Conservation (phyloP, 1,140 invertebrate species). For the Chironomus tepperi region DNA sequence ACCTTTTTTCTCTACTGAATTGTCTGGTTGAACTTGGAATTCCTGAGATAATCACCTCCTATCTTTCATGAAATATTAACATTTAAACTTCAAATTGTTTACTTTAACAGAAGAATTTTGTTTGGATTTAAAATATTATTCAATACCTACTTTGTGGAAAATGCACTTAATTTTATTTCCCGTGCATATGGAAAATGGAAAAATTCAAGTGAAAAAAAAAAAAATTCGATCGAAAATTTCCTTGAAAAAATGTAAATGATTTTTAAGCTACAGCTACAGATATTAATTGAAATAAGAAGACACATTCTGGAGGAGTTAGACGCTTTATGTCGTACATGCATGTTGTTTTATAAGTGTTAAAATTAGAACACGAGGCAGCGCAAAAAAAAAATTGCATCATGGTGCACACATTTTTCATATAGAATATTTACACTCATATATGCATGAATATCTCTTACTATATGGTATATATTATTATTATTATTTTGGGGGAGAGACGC, state of each 20-base stretch:
- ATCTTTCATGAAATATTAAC: too few relatives aligned
- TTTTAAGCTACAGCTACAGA: background rate
- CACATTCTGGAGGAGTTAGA: background rate
- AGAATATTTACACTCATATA: background rate
- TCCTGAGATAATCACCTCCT: too few relatives aligned
- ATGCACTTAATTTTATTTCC: too few relatives aligned
- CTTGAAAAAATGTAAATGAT: background rate
- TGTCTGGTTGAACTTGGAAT: too few relatives aligned
- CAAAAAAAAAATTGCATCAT: background rate
- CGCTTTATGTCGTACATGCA: background rate
- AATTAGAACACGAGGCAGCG: conserved; percentile 11
- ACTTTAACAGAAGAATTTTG: too few relatives aligned
- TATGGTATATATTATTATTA: background rate
- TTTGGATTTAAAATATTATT: too few relatives aligned
- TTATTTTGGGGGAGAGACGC: background rate
- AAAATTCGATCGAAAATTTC: background rate
- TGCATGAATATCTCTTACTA: background rate
- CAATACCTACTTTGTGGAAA: too few relatives aligned
- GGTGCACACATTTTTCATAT: conserved; percentile 7
- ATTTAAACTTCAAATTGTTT: too few relatives aligned
- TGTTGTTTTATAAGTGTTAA: background rate
- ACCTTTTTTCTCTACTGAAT: too few relatives aligned
- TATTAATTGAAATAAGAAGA: too few relatives aligned
- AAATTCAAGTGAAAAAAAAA: background rate
- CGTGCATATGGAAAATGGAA: too few relatives aligned